Conservation (phyloP, 2,888 invertebrate genomes). For the Villa cingulata region DNA sequence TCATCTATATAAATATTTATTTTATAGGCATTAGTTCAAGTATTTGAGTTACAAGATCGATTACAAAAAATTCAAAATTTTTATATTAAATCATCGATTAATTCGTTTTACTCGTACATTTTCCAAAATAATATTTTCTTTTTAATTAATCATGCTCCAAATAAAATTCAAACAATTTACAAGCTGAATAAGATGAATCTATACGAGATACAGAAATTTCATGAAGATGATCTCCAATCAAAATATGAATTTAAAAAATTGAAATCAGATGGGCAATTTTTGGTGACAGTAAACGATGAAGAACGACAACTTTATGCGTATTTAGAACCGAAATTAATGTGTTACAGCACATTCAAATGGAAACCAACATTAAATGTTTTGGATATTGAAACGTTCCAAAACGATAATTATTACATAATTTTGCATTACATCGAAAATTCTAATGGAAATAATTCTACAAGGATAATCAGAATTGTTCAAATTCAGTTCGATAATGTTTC, state of each 20-base stretch:
- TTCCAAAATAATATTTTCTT: neutral
- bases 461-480: no score
- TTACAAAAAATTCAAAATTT: neutral
- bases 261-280: no score
- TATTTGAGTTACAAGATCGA: neutral
- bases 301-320: slow-evolving; percentile 23
- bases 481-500: no score
- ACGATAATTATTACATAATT: no score
- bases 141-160: no score
- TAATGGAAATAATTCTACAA: no score
- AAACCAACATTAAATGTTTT: slow-evolving; percentile 8
- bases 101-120: neutral
- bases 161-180: neutral
- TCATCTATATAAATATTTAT: no score
- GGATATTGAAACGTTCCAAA: neutral
- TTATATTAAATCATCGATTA: neutral
- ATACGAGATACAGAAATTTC: neutral
- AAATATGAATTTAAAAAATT: neutral
- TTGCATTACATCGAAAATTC: no score
- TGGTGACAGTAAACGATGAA: neutral
- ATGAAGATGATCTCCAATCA: neutral
- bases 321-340: slow-evolving; percentile 24
- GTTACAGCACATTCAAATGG: slow-evolving; percentile 23
- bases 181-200: neutral
- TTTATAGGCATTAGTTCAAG: neutral